Base-by-base conservation (phyloP, 2,888 invertebrate species). In the Tetragnatha montana region DNA sequence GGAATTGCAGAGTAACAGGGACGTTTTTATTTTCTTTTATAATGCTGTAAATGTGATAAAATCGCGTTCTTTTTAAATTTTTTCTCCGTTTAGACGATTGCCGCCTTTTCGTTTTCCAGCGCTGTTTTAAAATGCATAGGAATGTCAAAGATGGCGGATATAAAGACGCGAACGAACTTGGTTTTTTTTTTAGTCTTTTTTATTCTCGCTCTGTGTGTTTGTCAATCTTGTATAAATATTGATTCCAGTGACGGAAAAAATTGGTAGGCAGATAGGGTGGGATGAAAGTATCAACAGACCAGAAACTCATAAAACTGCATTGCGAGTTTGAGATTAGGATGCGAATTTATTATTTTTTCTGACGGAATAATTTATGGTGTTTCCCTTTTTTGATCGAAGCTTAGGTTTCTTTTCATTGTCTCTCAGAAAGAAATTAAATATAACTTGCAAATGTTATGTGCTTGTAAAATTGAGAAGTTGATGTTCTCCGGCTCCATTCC, bases 1-100 rank as follows among this genome's bases (percentile, higher is more conserved):
- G n/a, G 74, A 47, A 47, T 19, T 21, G 51, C 50, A 71, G 50
- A 73, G 19, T 19, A 50, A 73, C 19, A 22, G 50, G 51, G 71
- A 50, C 71, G 71, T 81, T 81, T 81, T 51, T 51, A 50, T 71
- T 81, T 81, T 60, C 49, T 22, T 70, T 60, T 60, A 50, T 82
- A 82, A 74, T 82, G 51, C 60, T 74, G 51, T 60, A 51, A 82
- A 82, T 82, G 82, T 82, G 82, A 82, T 82, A 82, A 82, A 82
- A 82, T 74, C 74, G 60, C 17, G 2, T 14, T 21, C 21, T 21
- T 21, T 71, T 3, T 2, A n/a, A 19, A 71, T 19, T 71, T 71
- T 71, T 71, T 71, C 19, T 71, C 22, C 12, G 12, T 21, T 78
- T 78, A 14, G 14, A 71, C 51, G 78, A 60, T 78, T 78, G 78